These are phyloP conservation scores for Brassicogethes aeneus DNA, from an alignment of 2,888 invertebrate genomes.

Conservation along the genomic window DNA sequence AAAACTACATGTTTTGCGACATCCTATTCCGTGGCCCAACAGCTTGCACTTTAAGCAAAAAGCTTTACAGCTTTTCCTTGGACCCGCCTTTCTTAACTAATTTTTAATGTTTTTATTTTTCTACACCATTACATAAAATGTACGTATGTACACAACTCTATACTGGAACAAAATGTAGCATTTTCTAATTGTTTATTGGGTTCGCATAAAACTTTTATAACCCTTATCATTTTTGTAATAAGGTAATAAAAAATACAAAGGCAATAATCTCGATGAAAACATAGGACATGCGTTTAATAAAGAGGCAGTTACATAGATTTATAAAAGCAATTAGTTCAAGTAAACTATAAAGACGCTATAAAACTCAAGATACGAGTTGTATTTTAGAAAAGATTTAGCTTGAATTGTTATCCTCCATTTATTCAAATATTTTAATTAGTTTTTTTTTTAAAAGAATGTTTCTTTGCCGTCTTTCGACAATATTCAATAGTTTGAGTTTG, in stretches of 20 bases:
- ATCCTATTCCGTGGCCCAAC: constrained; percentile 19
- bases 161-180: neutral
- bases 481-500: neutral
- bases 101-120: neutral
- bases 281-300: neutral
- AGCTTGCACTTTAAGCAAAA: constrained; percentile 16
- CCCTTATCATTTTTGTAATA: constrained; percentile 1
- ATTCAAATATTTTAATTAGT: no score
- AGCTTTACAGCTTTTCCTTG: neutral
- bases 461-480: neutral
- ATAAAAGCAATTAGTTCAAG: neutral
- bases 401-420: no score
- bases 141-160: no score
- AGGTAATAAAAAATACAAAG: neutral
- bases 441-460: neutral
- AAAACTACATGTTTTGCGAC: constrained; percentile 24
- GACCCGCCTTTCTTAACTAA: neutral
- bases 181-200: neutral
- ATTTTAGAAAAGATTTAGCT: no score
- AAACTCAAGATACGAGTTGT: neutral
- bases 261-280: neutral
- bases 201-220: neutral
- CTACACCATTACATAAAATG: neutral
- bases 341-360: neutral
- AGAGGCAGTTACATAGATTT: neutral